These are phyloP conservation scores for Drosophila pallidifrons DNA, from an alignment of 1,140 invertebrate species.

Conservation along the genomic window DNA sequence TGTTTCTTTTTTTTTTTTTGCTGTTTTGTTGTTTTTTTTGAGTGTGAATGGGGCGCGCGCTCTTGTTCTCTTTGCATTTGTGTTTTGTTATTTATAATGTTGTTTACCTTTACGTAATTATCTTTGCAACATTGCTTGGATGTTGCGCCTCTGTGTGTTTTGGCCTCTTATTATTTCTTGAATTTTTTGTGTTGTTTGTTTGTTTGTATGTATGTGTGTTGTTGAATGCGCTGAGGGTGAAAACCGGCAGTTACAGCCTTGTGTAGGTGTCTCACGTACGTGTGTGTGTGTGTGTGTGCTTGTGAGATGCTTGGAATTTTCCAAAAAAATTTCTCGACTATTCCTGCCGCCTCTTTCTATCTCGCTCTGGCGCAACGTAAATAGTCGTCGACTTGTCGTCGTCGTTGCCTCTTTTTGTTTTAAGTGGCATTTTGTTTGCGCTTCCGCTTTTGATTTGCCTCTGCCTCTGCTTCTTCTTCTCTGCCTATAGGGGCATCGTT, in stretches of 20 bases:
- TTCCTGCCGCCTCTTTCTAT: constrained; percentile 31
- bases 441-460: constrained; percentile 69
- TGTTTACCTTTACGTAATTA: constrained; percentile 83
- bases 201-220: background rate
- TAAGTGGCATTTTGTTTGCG: constrained; percentile 70
- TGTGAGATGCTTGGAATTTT: constrained; percentile 77
- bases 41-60: constrained; percentile 18
- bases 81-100: constrained; percentile 71
- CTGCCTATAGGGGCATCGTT: constrained; percentile 10
- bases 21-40: constrained; percentile 62
- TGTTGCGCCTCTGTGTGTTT: constrained; percentile 27
- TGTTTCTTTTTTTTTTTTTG: constrained; percentile 32
- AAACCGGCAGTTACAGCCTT: constrained; percentile 32
- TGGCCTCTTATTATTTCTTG: constrained; percentile 18
- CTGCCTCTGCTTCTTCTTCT: constrained; percentile 20
- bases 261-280: constrained; percentile 38
- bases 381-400: constrained; percentile 38
- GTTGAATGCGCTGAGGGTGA: constrained; percentile 35
- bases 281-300: constrained; percentile 18
- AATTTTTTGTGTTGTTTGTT: constrained; percentile 11
- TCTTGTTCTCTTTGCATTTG: constrained; percentile 38
- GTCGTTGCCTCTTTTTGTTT: constrained; percentile 55
- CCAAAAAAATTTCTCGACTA: constrained; percentile 66
- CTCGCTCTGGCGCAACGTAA: constrained; percentile 4
- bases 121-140: constrained; percentile 68